phyloP scores from a whole-genome alignment of 2,113 vertebrate genomes.

The Saccopteryx bilineata region DNA sequence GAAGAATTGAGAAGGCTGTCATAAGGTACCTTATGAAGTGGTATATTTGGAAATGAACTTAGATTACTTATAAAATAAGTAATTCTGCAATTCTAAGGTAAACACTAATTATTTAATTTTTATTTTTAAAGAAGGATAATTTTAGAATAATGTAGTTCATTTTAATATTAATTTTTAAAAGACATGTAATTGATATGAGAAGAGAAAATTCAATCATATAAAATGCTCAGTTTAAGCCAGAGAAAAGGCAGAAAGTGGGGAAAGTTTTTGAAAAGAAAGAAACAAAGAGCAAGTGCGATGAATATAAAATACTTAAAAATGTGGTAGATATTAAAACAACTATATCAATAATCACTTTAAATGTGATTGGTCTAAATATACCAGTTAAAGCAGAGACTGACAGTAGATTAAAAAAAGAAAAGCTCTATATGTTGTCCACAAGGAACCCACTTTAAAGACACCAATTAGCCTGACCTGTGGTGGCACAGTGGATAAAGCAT shows the following conservation, averaged over 20 bases:
- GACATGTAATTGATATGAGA: not conserved
- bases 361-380: not conserved
- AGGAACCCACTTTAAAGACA: not conserved
- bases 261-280: not conserved
- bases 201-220: no score
- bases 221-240: not conserved
- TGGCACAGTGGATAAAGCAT: no score
- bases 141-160: not conserved
- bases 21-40: not conserved
- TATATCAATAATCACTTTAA: not conserved
- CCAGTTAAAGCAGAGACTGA: not conserved
- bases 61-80: not conserved
- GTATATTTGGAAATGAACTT: not conserved
- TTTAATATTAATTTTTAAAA: not conserved
- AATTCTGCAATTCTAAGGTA: not conserved
- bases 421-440: not conserved
- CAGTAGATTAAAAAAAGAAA: not conserved
- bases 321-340: not conserved
- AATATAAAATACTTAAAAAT: not conserved
- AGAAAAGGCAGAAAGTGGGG: not conserved
- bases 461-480: no score
- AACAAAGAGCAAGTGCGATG: not conserved
- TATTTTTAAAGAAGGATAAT: not conserved
- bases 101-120: not conserved
- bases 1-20: not conserved